A percentile compares a stretch with the other conserved stretches of the same genome.
These are phyloP conservation scores for Anoplolepis gracilipes DNA, from an alignment of 1,140 invertebrate species.

Conservation along the genomic window DNA sequence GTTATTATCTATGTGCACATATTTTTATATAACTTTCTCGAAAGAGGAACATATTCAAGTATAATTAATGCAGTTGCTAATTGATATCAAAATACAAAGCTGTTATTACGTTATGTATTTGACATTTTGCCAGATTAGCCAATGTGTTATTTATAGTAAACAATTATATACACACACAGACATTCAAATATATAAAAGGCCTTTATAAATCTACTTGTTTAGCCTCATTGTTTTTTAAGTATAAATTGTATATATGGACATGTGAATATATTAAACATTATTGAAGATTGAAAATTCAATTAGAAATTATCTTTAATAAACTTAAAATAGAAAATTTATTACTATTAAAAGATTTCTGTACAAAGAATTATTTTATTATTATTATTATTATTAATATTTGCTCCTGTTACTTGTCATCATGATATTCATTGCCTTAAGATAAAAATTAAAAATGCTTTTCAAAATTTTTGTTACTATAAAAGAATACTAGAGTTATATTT, in stretches of 20 bases:
- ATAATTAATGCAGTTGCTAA: not conserved
- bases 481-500: no score
- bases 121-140: not conserved
- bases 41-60: not conserved
- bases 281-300: not conserved
- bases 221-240: not conserved
- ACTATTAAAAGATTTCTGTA: no score
- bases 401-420: not conserved
- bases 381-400: no score
- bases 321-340: not conserved
- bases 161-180: not conserved
- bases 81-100: not conserved
- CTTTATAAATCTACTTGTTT: not conserved
- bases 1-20: not conserved
- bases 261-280: not conserved
- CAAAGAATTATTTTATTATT: no score
- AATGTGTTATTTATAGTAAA: slow-evolving; percentile 23
- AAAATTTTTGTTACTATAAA: not conserved
- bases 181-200: not conserved
- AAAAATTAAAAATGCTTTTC: not conserved
- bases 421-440: not conserved
- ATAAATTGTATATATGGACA: not conserved
- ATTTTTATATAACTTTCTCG: not conserved
- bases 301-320: not conserved
- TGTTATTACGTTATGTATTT: not conserved